Evolutionary conservation across 1,140 invertebrate species (phyloP).

Genomic region (Ruditapes philippinarum): DNA sequence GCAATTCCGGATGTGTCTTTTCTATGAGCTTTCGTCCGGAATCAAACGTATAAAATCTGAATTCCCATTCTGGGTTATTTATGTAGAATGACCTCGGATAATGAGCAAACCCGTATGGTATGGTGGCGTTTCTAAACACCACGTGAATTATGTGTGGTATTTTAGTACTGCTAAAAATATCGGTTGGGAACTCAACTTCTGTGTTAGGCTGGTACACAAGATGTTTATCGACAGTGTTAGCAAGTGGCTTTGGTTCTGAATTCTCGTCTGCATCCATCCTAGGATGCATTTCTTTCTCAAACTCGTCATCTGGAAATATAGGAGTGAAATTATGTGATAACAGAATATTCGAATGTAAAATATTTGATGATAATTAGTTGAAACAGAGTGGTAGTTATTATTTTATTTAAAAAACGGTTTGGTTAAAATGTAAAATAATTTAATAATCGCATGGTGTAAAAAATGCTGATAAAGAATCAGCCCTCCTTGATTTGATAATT

Average conservation of each 20-base stretch:
- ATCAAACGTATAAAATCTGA: slow-evolving; percentile 6
- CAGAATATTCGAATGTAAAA: no score
- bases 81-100: not conserved
- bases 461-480: no score
- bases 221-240: not conserved
- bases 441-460: no score
- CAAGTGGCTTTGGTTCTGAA: not conserved
- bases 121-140: not conserved
- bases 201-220: not conserved
- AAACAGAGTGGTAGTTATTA: no score
- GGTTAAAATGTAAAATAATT: no score
- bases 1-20: not conserved
- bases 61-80: slow-evolving; percentile 25
- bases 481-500: no score
- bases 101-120: not conserved
- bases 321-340: no score
- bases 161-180: not conserved
- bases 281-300: not conserved
- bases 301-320: not conserved
- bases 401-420: no score
- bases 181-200: slow-evolving; percentile 10
- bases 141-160: slow-evolving; percentile 21
- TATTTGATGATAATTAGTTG: no score
- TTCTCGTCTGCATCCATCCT: not conserved
- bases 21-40: slow-evolving; percentile 1